Conservation (phyloP, 2,888 invertebrate species). For the Camptogramma bilineatum region DNA sequence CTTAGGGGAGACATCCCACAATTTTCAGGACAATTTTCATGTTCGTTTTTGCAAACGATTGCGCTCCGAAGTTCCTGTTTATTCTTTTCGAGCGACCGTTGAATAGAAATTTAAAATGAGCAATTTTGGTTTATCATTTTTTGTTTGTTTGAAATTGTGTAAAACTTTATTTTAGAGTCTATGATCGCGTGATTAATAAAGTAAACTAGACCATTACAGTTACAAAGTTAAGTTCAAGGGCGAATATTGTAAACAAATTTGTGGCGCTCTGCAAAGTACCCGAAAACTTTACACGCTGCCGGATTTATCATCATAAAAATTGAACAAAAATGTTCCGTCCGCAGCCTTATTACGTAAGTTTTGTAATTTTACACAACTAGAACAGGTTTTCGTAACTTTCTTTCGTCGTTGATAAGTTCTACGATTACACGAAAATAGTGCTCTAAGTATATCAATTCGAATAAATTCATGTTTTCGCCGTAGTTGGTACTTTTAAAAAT, state of each 20-base stretch:
- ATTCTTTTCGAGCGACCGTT: not conserved
- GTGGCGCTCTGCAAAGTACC: not conserved
- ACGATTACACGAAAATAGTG: not conserved
- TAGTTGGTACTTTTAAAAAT: not conserved
- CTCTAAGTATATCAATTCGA: not conserved
- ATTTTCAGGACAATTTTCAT: slow-evolving; percentile 57
- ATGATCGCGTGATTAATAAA: no score
- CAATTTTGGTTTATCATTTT: no score
- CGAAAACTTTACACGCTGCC: not conserved
- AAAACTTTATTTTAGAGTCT: no score
- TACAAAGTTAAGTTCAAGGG: not conserved
- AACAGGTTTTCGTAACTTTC: not conserved
- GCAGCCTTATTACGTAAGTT: not conserved
- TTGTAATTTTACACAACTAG: not conserved
- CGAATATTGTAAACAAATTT: not conserved
- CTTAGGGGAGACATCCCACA: slow-evolving; percentile 69
- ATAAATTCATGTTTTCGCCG: not conserved
- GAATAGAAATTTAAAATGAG: no score
- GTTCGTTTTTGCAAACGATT: slow-evolving; percentile 30
- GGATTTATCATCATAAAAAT: not conserved
- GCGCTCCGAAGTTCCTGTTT: slow-evolving; percentile 27
- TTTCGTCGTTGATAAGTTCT: not conserved
- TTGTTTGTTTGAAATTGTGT: no score
- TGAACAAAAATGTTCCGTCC: not conserved
- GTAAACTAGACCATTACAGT: no score